Evolutionary conservation across 1,140 invertebrate genomes (phyloP).

Genomic region (Pseudomyrmex gracilis): DNA sequence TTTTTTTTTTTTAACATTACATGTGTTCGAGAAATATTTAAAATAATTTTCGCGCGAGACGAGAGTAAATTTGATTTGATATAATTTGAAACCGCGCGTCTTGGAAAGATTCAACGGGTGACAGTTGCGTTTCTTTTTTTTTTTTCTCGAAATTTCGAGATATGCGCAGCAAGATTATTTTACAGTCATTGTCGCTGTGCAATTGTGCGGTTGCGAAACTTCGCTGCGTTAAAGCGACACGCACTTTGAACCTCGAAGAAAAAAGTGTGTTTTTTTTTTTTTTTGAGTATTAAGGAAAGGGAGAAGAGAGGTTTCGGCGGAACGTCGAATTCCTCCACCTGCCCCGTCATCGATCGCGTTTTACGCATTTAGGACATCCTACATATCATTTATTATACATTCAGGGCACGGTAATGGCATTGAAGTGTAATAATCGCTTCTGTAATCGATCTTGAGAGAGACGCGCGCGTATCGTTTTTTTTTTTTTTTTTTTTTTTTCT

Average conservation of each 20-base stretch:
- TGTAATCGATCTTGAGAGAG: slow-evolving; percentile 31
- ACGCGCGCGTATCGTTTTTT: slow-evolving; percentile 19
- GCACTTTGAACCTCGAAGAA: not conserved
- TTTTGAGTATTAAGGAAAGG: slow-evolving; percentile 19
- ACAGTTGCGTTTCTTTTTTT: too few species aligned
- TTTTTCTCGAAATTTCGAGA: too few species aligned
- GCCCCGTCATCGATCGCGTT: slow-evolving; percentile 60
- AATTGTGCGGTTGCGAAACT: too few species aligned
- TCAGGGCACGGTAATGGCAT: slow-evolving; percentile 58
- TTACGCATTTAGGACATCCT: slow-evolving; percentile 49
- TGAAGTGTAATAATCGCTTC: slow-evolving; percentile 62
- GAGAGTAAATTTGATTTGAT: too few species aligned
- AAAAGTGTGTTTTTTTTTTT: not conserved
- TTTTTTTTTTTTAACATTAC: too few species aligned
- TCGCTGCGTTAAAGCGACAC: not conserved
- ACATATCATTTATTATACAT: slow-evolving; percentile 33
- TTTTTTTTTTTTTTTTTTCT: too few species aligned
- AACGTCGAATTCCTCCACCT: slow-evolving; percentile 18
- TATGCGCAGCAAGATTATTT: too few species aligned
- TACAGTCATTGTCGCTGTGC: too few species aligned
- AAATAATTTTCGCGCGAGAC: too few species aligned
- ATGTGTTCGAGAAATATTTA: too few species aligned
- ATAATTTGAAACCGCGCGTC: too few species aligned
- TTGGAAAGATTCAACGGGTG: too few species aligned
- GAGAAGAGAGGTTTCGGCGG: slow-evolving; percentile 13